These are phyloP conservation scores for Chionomys nivalis DNA, from an alignment of 2,113 vertebrate genomes.

Conservation along the genomic window DNA sequence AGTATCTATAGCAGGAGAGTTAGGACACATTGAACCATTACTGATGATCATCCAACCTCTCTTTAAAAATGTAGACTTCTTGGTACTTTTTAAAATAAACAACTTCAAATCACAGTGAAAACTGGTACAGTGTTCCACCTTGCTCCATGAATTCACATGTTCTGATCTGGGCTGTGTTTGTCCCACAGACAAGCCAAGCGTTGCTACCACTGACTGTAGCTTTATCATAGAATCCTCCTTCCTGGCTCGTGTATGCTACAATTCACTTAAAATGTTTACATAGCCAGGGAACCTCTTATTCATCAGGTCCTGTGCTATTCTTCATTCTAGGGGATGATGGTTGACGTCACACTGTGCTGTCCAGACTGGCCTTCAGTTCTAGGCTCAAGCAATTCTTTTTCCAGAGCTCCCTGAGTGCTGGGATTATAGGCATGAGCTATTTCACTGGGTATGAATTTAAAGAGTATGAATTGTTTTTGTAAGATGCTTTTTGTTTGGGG, in stretches of 20 bases:
- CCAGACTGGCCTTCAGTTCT: not conserved
- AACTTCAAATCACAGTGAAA: constrained; percentile 9
- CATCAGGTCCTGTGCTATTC: not conserved
- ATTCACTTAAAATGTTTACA: constrained; percentile 64
- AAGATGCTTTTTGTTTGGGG: not conserved
- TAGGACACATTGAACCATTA: not conserved
- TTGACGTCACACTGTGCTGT: not conserved
- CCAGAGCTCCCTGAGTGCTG: not conserved
- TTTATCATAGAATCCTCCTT: constrained; percentile 54
- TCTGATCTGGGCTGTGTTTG: constrained; percentile 20
- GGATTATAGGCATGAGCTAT: not conserved
- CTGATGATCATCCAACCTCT: not conserved
- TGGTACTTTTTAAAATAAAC: constrained; percentile 17
- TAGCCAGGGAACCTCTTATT: constrained; percentile 60
- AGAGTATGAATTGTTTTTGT: not conserved
- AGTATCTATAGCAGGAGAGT: not conserved
- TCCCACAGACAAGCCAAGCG: constrained; percentile 53
- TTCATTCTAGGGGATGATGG: not conserved
- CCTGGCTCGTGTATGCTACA: too few species aligned
- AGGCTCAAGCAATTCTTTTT: not conserved
- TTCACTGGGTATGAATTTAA: not conserved
- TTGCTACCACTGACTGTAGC: constrained; percentile 69
- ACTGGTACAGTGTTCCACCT: not conserved
- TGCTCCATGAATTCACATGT: not conserved
- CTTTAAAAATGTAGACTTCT: not conserved